Base-by-base conservation (phyloP, 2,888 invertebrate species). In the Thereva unica region DNA sequence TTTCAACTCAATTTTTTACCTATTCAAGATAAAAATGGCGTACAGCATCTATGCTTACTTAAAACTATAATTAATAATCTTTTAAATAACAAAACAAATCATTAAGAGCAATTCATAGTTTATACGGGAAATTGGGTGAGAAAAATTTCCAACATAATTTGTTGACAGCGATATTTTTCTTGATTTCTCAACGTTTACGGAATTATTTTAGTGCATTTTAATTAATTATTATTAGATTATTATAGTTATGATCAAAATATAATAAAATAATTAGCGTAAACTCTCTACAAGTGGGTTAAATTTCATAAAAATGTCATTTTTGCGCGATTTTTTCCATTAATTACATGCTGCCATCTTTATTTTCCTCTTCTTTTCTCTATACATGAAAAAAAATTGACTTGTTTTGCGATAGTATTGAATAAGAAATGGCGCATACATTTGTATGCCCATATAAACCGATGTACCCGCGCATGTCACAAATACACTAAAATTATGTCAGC, bases 321-420 rank as follows among this genome's bases (percentile, higher is more conserved):
- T 64, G 64, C 64, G 56, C 53, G 55, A 66, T 64, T 67, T 65
- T 37, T 56, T 56, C 52, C 41, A 40, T 41, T 52, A 66, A 66
- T 52, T 59, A 54, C 45, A 42, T 57, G 69, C 69, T 69, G 69
- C 67, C 67, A 69, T 69, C 63, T 69, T 69, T 69, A 69, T 67
- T 69, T 69, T 69, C 63, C 9, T 66, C 44, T 37, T 41, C 23
- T 50, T 50, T 47, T 61, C 35, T 50, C 40, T 61, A 50, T 61
- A 5, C 41, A 23, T 41, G 61, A 9, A 37, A 35, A n/a, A 44
- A 40, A 50, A 44, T 50, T 40, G 50, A 61, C 40, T 50, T 8
- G 40, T 61, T 23, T 38, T 61, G 41, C 41, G 3, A 8, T 38
- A 10, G 61, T 49, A n/a, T 50, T 41, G 41, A 41, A 41, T 8